Evolutionary conservation across 2,888 invertebrate genomes (phyloP).

Genomic region (Frankliniella fusca): DNA sequence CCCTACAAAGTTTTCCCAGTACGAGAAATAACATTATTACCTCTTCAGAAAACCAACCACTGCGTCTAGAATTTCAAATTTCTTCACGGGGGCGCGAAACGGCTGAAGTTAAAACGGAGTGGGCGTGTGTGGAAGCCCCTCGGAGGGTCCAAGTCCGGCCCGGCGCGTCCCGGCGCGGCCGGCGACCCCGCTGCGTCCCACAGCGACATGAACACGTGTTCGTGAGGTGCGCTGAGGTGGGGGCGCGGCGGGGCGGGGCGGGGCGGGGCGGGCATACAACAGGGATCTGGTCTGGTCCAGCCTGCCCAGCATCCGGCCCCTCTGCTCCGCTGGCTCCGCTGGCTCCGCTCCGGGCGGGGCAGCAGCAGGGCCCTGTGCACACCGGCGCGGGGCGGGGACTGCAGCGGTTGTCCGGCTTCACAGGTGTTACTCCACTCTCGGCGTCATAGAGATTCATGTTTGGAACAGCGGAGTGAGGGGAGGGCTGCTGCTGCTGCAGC

Average conservation of each 20-base stretch:
- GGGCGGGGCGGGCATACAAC: background rate
- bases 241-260: background rate
- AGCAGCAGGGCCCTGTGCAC: background rate
- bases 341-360: background rate
- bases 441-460: background rate
- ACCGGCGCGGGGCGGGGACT: background rate
- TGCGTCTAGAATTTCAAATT: background rate
- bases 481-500: background rate
- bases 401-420: slow-evolving; percentile 18
- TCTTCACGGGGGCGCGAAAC: background rate
- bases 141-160: background rate
- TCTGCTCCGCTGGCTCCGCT: too few relatives aligned
- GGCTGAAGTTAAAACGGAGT: background rate
- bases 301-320: background rate
- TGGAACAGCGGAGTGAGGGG: background rate
- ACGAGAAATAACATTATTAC: background rate
- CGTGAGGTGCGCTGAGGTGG: background rate
- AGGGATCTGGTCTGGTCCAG: background rate
- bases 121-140: background rate
- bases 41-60: background rate
- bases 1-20: background rate
- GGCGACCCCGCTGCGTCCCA: background rate
- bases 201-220: background rate
- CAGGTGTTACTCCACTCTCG: background rate
- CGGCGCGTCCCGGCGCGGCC: background rate